A percentile compares a stretch with the other conserved stretches of the same genome.
Evolutionary conservation across 2,797 vertebrate species (phyloP).

Genomic region (Acipenser oxyrinchus): DNA sequence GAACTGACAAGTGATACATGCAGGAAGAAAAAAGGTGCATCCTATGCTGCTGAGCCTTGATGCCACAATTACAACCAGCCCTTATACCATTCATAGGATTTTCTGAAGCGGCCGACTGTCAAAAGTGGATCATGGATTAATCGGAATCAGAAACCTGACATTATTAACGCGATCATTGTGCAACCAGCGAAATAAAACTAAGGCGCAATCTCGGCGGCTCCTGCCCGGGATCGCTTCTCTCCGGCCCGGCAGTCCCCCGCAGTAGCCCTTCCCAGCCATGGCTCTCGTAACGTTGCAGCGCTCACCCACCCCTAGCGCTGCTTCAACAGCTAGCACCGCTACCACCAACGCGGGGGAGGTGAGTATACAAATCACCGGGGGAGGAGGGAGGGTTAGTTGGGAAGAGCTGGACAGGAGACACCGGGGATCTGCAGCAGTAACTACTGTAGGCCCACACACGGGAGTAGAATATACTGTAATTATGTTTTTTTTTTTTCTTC

Average conservation of each 20-base stretch:
- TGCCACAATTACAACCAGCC: conserved; percentile 12
- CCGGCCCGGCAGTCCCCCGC: conserved; percentile 25
- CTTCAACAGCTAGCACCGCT: conserved; percentile 82
- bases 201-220: conserved; percentile 10
- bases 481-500: too few relatives aligned
- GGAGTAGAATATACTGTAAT: background rate
- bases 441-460: conserved; percentile 23
- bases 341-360: conserved; percentile 78
- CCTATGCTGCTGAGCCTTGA: background rate
- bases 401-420: conserved; percentile 18
- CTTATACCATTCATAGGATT: conserved; percentile 2
- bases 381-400: background rate
- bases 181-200: conserved; percentile 10
- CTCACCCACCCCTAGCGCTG: conserved; percentile 89
- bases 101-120: conserved; percentile 6
- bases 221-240: conserved; percentile 13
- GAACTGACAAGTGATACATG: conserved; percentile 7
- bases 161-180: conserved; percentile 13
- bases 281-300: conserved; percentile 90
- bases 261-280: conserved; percentile 51
- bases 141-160: conserved; percentile 19
- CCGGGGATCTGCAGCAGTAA: conserved; percentile 22
- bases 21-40: background rate
- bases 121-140: conserved; percentile 15
- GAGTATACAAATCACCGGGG: conserved; percentile 34